These are phyloP conservation scores for Anticlea derivata DNA, from an alignment of 2,888 invertebrate species.

Conservation along the genomic window DNA sequence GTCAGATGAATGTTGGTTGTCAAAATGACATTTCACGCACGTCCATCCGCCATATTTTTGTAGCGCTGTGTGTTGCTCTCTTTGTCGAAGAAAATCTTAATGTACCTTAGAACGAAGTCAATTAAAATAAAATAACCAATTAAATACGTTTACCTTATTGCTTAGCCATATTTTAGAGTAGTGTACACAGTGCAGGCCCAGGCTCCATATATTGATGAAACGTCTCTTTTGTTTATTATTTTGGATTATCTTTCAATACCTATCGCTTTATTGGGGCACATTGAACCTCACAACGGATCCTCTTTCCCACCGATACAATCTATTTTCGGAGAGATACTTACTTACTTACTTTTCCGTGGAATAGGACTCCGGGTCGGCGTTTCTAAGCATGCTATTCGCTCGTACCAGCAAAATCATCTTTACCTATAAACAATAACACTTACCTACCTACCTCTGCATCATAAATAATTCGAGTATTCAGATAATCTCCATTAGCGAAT, in stretches of 20 bases:
- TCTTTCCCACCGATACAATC: neutral
- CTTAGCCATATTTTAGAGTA: too few species aligned
- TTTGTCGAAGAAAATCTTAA: too few species aligned
- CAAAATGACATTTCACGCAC: too few species aligned
- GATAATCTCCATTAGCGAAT: neutral
- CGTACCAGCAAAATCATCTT: neutral
- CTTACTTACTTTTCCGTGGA: neutral
- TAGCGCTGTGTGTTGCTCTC: too few species aligned
- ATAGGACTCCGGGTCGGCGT: neutral
- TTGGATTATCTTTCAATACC: neutral
- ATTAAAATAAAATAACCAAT: too few species aligned
- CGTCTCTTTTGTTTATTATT: too few species aligned
- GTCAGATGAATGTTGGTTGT: too few species aligned
- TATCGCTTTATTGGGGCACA: neutral
- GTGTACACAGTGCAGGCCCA: too few species aligned
- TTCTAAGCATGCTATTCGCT: neutral
- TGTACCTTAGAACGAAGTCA: too few species aligned
- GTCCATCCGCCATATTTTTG: too few species aligned
- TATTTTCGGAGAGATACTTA: neutral
- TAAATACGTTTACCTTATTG: too few species aligned
- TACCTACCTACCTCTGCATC: neutral
- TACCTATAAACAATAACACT: neutral
- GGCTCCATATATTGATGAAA: too few species aligned
- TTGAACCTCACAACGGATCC: neutral
- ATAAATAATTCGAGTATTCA: conserved; percentile 10